Base-by-base conservation (phyloP, 2,888 invertebrate species). In the Cosmia pyralina region DNA sequence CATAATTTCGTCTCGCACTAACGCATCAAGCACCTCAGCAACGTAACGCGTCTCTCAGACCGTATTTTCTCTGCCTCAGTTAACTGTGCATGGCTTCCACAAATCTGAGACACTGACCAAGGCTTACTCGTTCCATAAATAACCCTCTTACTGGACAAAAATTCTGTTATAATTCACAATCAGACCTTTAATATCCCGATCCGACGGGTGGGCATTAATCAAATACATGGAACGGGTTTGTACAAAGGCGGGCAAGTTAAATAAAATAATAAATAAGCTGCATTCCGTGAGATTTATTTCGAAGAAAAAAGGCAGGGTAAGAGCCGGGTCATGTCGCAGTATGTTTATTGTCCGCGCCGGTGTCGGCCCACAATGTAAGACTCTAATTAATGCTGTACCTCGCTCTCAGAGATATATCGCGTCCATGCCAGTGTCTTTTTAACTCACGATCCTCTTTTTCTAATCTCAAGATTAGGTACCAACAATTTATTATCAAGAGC, bases 201-300 rank as follows among this genome's bases (percentile, higher is more conserved):
- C 90, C 91, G 90, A 89, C 90, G 88, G 91, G 88, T 89, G 85
- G 77, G 90, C 92, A 95, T 96, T 95, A 95, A 96, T 96, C 95
- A 96, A 94, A 94, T 90, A 90, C 91, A 90, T 90, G 88, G 90
- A 96, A 96, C 95, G 88, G 93, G 96, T 95, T 95, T 90, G 85
- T 92, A 94, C 91, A 95, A 95, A 94, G 92, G 93, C 93, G 91
- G 92, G 92, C 92, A 89, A 92, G 91, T 92, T 91, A 94, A 94
- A 96, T 94, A 95, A 95, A 96, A 96, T 96, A 95, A 96, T 95
- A 95, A 95, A 96, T 95, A 95, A 94, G 92, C 90, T 90, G 91
- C 93, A 93, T 94, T 94, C 92, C 90, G 92, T 93, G 93, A 95
- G 96, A 96, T 96, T 96, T 96, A 96, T 96, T 95, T 94, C 92